Evolutionary conservation across 2,113 vertebrate genomes (phyloP).

Genomic region (Girardinichthys multiradiatus): DNA sequence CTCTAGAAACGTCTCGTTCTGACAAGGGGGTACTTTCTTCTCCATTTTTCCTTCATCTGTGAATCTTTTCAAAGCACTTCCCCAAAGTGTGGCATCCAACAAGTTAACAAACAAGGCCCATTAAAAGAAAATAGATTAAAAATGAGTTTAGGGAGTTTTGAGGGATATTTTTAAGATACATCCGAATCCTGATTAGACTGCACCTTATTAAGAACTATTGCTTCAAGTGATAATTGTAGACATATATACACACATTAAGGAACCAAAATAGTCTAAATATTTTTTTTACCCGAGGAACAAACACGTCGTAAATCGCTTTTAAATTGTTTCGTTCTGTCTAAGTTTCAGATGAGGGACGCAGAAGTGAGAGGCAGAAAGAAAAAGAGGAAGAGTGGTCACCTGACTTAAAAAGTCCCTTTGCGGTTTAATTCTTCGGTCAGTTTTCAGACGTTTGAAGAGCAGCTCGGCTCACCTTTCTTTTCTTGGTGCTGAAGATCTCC

Average conservation of each 20-base stretch:
- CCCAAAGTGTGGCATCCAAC: no score
- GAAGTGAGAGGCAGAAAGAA: constrained; percentile 27
- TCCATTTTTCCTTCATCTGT: background rate
- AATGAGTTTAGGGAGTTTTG: background rate
- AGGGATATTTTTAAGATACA: no score
- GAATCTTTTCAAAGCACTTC: background rate
- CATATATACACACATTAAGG: background rate
- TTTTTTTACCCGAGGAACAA: background rate
- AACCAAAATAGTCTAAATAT: background rate
- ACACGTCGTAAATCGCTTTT: background rate
- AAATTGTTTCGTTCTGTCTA: background rate
- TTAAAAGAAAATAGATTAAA: no score
- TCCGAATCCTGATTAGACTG: background rate
- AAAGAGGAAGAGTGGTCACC: constrained; percentile 44
- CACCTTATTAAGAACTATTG: background rate
- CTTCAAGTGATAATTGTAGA: background rate
- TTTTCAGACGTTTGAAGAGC: background rate
- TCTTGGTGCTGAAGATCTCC: background rate
- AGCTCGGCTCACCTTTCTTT: constrained; percentile 24
- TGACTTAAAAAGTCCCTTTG: background rate
- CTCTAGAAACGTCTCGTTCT: background rate
- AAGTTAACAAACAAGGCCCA: no score
- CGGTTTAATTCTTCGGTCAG: background rate
- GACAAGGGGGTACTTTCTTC: background rate
- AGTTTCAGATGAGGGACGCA: background rate